Evolutionary conservation across 92 coral and sea anemone genomes (phyloP).

Genomic region (Phenganax stokvisi): DNA sequence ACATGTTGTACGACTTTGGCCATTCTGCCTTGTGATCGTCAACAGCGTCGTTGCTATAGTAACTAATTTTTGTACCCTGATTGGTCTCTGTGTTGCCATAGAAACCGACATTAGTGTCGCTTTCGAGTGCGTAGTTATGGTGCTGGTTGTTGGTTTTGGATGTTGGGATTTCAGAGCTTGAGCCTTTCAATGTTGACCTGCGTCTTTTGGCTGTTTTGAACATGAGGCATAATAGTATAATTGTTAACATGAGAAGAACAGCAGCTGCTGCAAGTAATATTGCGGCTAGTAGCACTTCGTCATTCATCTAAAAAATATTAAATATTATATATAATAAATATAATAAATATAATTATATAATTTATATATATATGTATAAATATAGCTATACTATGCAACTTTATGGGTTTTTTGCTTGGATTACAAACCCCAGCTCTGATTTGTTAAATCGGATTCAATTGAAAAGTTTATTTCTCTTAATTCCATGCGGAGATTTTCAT

Average conservation of each 20-base stretch:
- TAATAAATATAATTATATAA: too few species aligned
- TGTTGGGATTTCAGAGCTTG: constrained; percentile 6
- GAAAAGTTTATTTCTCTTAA: too few species aligned
- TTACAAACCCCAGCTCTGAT: too few species aligned
- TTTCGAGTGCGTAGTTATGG: not conserved
- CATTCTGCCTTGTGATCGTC: constrained; percentile 29
- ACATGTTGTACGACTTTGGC: constrained; percentile 25
- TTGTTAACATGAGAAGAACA: not conserved
- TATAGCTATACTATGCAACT: too few species aligned
- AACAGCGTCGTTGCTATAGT: not conserved
- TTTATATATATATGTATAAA: too few species aligned
- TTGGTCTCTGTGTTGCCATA: not conserved
- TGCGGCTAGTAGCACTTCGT: constrained; percentile 17
- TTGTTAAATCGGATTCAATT: too few species aligned
- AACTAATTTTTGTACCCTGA: not conserved
- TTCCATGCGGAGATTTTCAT: too few species aligned
- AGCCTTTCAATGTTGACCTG: not conserved
- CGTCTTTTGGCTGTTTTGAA: not conserved
- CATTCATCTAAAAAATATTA: constrained; percentile 13
- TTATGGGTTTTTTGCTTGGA: too few species aligned
- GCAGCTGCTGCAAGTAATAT: constrained; percentile 12
- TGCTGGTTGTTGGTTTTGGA: not conserved
- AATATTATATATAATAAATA: not conserved
- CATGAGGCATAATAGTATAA: not conserved
- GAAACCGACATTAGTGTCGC: not conserved